Base-by-base conservation (phyloP, 1,140 invertebrate species). In the Andrena cerasifolii region DNA sequence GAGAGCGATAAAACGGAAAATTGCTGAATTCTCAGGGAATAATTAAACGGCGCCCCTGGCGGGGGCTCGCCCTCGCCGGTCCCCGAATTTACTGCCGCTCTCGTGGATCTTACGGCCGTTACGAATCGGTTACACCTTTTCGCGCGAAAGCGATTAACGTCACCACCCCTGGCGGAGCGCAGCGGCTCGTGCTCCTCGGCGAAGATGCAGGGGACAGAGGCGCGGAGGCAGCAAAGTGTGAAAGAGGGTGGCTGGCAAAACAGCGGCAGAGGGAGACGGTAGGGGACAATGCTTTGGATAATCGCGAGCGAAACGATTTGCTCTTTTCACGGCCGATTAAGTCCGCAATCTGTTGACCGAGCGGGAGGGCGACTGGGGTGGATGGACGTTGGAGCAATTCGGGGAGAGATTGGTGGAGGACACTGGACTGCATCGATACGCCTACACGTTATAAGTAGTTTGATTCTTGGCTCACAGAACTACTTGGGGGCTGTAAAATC, bases 291-390 rank as follows among this genome's bases (percentile, higher is more conserved):
- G 85, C 83, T 80, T 84, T 74, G 66, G 86, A 89, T 91, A 89
- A 90, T 91, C 89, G 87, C 86, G 80, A 66, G 80, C 68, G 82
- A 89, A 90, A 88, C 90, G 91, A 91, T 92, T 92, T 89, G 88
- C 87, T 90, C 87, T 90, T 87, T 91, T 92, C 88, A 91, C 87
- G 88, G 81, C 88, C 90, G 91, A 92, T 92, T 91, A 89, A 90
- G 80, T 85, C 79, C 72, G 89, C 91, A 88, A 91, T 91, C 89
- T 86, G 89, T 90, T 87, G 78, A 67, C 65, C 74, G 63, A 72
- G 68, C 75, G 79, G 63, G 76, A 61, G 71, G 67, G 47, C 72
- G 65, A 40, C 28, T 14, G 28, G 80, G 59, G 63, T 59, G 78
- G 63, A 82, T 51, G 21, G 43, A 49, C 40, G 75, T 68, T 74